phyloP scores from a whole-genome alignment of 2,888 invertebrate genomes.

The Mesodorylaimus sp. region DNA sequence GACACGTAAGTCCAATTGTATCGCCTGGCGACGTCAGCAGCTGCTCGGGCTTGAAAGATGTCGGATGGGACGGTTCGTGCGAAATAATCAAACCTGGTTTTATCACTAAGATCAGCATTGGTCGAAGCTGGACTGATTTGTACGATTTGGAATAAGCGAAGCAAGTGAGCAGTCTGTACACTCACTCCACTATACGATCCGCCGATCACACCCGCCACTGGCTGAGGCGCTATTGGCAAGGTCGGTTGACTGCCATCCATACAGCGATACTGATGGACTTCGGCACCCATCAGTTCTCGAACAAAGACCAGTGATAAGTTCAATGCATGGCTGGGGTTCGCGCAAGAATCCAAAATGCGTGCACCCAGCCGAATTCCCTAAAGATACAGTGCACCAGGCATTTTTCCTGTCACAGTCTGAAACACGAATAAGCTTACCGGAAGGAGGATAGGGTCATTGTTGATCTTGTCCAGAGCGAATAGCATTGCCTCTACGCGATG shows the following conservation, averaged over 20 bases:
- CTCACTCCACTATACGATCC: constrained; percentile 51
- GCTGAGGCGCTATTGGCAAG: no score
- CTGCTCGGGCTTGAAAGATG: constrained; percentile 44
- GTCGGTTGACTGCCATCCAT: constrained; percentile 33
- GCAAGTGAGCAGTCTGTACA: constrained; percentile 48
- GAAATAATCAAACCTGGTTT: constrained; percentile 50
- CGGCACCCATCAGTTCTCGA: constrained; percentile 35
- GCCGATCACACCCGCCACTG: constrained; percentile 47
- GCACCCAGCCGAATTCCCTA: constrained; percentile 34
- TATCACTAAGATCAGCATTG: constrained; percentile 51
- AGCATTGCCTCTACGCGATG: constrained; percentile 45
- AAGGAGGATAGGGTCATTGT: constrained; percentile 36
- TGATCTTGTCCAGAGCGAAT: constrained; percentile 42
- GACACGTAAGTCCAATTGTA: constrained; percentile 57
- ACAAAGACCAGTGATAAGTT: constrained; percentile 44
- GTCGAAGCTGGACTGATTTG: constrained; percentile 55
- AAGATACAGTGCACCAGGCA: not conserved
- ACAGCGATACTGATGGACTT: constrained; percentile 35
- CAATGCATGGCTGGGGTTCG: constrained; percentile 41
- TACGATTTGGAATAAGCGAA: constrained; percentile 41
- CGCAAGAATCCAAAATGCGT: constrained; percentile 42
- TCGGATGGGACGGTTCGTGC: constrained; percentile 50
- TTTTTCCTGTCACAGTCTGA: no score
- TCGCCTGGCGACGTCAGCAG: constrained; percentile 48
- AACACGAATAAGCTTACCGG: no score